Evolutionary conservation across 2,888 invertebrate species (phyloP), one percentile per base, ranked within the genome.

Genomic region (Dione vanillae): DNA sequence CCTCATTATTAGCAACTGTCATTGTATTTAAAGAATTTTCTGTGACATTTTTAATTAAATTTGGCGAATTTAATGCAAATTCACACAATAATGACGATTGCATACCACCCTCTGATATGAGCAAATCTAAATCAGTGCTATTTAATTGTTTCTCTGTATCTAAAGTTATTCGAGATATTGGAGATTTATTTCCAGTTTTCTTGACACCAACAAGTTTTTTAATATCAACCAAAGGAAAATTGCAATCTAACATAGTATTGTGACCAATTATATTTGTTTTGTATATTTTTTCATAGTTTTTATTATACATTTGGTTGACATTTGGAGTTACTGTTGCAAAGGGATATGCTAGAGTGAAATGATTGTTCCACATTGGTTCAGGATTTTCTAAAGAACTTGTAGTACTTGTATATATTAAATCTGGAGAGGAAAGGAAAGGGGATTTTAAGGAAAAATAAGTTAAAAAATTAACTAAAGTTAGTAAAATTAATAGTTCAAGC

Each of bases 131-230:
- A 73, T 88, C 85, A 0, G 87, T 87, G 47, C 80, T 82, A 37
- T 78, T 78, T 35, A 86, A 79, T 76, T 85, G 87, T 72, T 83
- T 83, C 68, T 90, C 89, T 14, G 76, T 77, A 11, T 83, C 81
- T 35, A 81, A 81, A 27, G 79, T 81, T 9, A 76, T 77, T 35
- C 76, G 56, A 14, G 81, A 81, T 1, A 77, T 68, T 8, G 78
- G 75, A 8, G 79, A 82, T 58, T 79, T 78, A 43, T 76, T 76
- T 0, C 69, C 71, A 56, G 77, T 75, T 12, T 79, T 61, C 3
- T 73, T 62, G 7, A 20, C 8, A 37, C 37, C 54, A 11, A 52
- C 3, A 45, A 6, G 43, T 16, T 45, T 58, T 6, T 58, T 56
- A 6, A 9, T 14, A 47, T 6, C 12, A 37, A 0, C 40, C 9